Percentiles rank a stretch among this genome's conserved stretches.
Conservation (phyloP, 1,140 invertebrate genomes). For the Drosophila burlai region DNA sequence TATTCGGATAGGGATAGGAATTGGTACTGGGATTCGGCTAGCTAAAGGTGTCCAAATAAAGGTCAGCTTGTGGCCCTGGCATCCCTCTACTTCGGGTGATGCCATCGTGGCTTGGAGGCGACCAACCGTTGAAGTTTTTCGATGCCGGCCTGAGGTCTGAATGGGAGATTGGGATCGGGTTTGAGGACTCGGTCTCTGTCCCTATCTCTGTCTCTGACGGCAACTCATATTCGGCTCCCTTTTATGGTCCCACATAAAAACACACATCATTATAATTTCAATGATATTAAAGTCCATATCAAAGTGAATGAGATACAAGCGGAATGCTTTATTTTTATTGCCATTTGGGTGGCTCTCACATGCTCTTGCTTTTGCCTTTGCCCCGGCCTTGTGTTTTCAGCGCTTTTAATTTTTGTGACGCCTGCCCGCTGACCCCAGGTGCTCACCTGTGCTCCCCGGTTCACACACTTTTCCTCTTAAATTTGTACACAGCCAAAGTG, state of each 20-base stretch:
- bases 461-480: conserved; percentile 15
- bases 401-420: conserved; percentile 68
- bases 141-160: neutral
- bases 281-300: conserved; percentile 81
- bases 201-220: neutral
- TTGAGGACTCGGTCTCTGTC: neutral
- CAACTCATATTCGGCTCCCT: conserved; percentile 9
- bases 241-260: conserved; percentile 70
- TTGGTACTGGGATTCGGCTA: conserved; percentile 7
- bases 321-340: conserved; percentile 75
- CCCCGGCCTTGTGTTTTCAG: conserved; percentile 46
- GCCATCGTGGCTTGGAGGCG: conserved; percentile 12
- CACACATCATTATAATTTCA: conserved; percentile 83
- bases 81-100: neutral
- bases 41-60: conserved; percentile 31
- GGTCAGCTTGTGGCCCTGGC: conserved; percentile 8
- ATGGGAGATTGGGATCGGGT: conserved; percentile 9
- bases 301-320: conserved; percentile 75
- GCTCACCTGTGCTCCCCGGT: conserved; percentile 20
- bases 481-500: conserved; percentile 41
- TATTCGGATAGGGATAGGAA: conserved; percentile 1
- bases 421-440: conserved; percentile 38
- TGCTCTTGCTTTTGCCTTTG: conserved; percentile 16
- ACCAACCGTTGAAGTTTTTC: conserved; percentile 23
- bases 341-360: conserved; percentile 31